Percentiles rank a stretch among this genome's conserved stretches.
Evolutionary conservation across 2,113 vertebrate species (phyloP).

Genomic region (Anoura caudifer): DNA sequence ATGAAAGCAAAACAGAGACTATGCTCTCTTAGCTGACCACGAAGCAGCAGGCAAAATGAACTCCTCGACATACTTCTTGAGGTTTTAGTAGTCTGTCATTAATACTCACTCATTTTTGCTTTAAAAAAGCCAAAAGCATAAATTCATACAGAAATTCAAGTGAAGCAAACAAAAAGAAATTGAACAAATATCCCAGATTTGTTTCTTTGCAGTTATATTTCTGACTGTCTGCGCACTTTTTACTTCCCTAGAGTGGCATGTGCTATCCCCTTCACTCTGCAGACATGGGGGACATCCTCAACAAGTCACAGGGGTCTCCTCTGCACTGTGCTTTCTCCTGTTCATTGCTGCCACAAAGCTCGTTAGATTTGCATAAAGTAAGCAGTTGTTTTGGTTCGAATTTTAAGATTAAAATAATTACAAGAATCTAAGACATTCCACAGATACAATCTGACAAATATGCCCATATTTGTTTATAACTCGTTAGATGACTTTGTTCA

Average conservation of each 20-base stretch:
- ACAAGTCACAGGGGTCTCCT: background rate
- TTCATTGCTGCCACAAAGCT: background rate
- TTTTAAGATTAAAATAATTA: slow-evolving; percentile 33
- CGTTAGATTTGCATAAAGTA: background rate
- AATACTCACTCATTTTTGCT: background rate
- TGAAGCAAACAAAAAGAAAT: background rate
- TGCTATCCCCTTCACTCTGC: background rate
- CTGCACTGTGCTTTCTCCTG: background rate
- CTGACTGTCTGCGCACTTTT: background rate
- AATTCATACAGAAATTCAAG: background rate
- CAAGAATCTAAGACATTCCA: background rate
- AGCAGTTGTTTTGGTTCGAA: background rate
- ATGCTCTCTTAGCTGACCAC: background rate
- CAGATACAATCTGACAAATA: slow-evolving; percentile 37
- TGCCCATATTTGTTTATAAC: background rate
- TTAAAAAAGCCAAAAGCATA: background rate
- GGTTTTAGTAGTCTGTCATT: background rate
- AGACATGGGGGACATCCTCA: background rate
- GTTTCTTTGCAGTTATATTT: background rate
- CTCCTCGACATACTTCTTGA: background rate
- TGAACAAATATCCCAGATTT: background rate
- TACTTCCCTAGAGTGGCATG: background rate
- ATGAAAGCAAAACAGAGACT: slow-evolving; percentile 30
- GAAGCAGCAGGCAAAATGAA: background rate
- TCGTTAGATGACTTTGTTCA: background rate